These are phyloP conservation scores for Phalacrocorax carbo DNA, from an alignment of 2,113 vertebrate species.

Conservation along the genomic window DNA sequence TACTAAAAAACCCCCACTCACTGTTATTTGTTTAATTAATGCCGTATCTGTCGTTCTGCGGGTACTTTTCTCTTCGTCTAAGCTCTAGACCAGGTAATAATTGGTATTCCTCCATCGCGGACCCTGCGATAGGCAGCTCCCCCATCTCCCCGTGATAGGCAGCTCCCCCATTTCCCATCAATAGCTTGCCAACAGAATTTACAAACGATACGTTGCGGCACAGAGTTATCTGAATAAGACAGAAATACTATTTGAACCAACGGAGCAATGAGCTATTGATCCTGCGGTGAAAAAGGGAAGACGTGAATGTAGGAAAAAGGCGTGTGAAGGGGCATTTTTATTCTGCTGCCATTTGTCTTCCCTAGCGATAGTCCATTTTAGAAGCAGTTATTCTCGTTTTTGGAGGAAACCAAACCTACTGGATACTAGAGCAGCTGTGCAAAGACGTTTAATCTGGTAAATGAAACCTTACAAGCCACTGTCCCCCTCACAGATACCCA, in stretches of 20 bases:
- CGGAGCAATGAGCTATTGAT: slow-evolving; percentile 52
- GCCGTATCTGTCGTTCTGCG: not conserved
- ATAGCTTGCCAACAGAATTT: not conserved
- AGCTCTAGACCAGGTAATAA: not conserved
- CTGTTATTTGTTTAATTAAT: not conserved
- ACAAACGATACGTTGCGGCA: not conserved
- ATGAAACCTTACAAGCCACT: not conserved
- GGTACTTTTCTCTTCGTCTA: not conserved
- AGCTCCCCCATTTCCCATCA: not conserved
- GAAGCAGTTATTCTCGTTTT: slow-evolving; percentile 31
- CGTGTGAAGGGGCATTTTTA: slow-evolving; percentile 22
- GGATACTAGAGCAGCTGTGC: slow-evolving; percentile 1
- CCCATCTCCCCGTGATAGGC: not conserved
- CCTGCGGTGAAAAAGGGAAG: not conserved
- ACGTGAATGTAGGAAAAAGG: not conserved
- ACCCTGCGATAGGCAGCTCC: not conserved
- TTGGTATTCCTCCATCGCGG: not conserved
- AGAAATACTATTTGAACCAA: slow-evolving; percentile 33
- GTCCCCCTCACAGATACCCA: not conserved
- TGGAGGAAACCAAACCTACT: slow-evolving; percentile 5
- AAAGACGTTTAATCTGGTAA: not conserved
- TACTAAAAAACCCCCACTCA: not conserved
- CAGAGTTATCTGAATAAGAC: slow-evolving; percentile 46
- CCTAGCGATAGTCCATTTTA: slow-evolving; percentile 20
- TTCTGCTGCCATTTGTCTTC: slow-evolving; percentile 44